A percentile compares a stretch with the other conserved stretches of the same genome.
Conservation (phyloP, 2,113 vertebrate species). For the Lasiurus borealis region DNA sequence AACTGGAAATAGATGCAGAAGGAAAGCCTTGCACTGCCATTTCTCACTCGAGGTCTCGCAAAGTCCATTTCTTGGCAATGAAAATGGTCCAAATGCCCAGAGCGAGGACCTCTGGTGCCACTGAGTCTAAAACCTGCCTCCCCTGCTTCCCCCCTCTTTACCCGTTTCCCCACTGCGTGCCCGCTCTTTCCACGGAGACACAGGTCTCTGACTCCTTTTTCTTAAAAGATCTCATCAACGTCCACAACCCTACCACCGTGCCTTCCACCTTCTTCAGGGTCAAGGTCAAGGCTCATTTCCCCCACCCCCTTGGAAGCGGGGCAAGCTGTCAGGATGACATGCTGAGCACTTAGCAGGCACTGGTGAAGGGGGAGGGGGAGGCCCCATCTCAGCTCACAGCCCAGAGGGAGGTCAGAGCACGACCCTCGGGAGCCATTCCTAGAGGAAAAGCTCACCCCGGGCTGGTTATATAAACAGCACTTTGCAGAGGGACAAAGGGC, state of each 20-base stretch:
- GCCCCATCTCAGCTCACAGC: neutral
- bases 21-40: neutral
- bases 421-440: neutral
- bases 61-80: neutral
- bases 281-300: neutral
- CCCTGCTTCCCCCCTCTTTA: neutral
- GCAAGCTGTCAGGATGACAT: neutral
- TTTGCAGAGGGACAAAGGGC: neutral
- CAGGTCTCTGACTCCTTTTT: no score
- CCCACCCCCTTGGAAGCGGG: neutral
- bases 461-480: neutral
- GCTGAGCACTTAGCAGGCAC: neutral
- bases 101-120: neutral
- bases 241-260: neutral
- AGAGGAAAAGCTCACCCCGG: neutral
- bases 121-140: neutral
- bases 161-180: neutral
- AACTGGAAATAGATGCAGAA: neutral
- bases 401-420: neutral
- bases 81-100: neutral
- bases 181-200: rapidly evolving
- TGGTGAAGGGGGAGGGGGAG: no score
- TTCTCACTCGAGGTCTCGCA: neutral
- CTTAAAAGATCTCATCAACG: neutral
- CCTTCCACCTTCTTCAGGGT: neutral